Base-by-base conservation (phyloP, 92 coral and sea anemone genomes). In the Epizoanthus stellaris region DNA sequence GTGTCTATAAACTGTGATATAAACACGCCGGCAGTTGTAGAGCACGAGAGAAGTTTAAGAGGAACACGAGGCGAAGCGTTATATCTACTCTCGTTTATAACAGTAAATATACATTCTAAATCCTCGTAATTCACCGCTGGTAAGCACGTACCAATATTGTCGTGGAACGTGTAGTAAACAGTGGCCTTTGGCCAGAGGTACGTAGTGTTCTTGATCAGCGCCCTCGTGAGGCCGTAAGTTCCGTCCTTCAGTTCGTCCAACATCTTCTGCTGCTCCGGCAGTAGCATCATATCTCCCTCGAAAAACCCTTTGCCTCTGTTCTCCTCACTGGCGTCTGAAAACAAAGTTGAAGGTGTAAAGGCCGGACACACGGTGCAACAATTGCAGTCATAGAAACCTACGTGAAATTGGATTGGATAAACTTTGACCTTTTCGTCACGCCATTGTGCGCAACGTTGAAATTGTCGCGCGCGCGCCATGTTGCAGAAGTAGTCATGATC, bases 241-340 rank as follows among this genome's bases (percentile, higher is more conserved):
- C 72, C 91, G 14, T 80, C 77, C 89, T 92, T 91, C 65, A 96
- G 67, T 67, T 85, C 66, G 61, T 92, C 91, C 4, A 91, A 85
- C 71, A 38, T 85, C 38, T 85, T 86, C 66, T 87, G 91, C 54
- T 96, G 95, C 16, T 93, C 89, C 0, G 90, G 91, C 12, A 93
- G 73, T 16, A 93, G 81, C 1, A 96, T 92, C 93, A 96, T 92
- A 66, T 96, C 99, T 5, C 99, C 99, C 63, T 96, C 98, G 64
- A 96, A 96, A 76, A 82, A 96, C 57, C 85, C 85, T 80, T 86
- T 89, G 0, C 99, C 99, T 16, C 87, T 76, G 56, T 96, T 96
- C 66, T 94, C 98, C 66, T 96, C 98, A 7, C 91, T 98, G 86
- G 73, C 47, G 17, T 74, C 82, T 77, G 17, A 77, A 77, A 40